Base-by-base conservation (phyloP, 2,797 vertebrate species). In the Lutjanus argentimaculatus region DNA sequence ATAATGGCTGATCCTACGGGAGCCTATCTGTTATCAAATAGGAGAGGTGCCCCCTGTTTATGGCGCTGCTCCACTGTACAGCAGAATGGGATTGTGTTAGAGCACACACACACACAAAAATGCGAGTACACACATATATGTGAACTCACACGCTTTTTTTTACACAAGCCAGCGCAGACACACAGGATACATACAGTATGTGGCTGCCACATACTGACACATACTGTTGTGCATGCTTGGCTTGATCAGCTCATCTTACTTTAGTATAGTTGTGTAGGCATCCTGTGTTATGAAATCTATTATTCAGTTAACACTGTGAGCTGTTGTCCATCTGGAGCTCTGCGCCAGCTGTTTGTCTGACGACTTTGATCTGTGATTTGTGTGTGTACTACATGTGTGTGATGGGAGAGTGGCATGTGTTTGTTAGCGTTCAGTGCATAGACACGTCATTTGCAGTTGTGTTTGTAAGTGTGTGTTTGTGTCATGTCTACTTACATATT, bases 21-120 rank as follows among this genome's bases (percentile, higher is more conserved):
- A 96, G 97, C 96, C 97, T 97, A 97, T 99, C 97, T 93, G 96
- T 97, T 97, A 97, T 97, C 95, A 96, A 96, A 95, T 95, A 94
- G 96, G 95, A 95, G 91, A 93, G 90, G 90, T 92, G 90, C 92
- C 93, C 92, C 89, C 89, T 93, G 90, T 94, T 94, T 91, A 89
- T 93, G 90, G 91, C 80, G 56, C 87, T 70, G 79, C 85, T 88
- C 80, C 90, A 87, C 88, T 84, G 77, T 86, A 89, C 73, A 65
- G 88, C 85, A 85, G 82, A 90, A 83, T 80, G 72, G 56, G 75
- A 76, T 80, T 85, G 70, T 77, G 71, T 80, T 83, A 57, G 77
- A 69, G 52, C 14, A 5, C 74, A 62, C 19, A 10, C 67, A 66
- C 78, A 68, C 71, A 72, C 81, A 70, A 7, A 40, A 30, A 68